These are phyloP conservation scores for Lutjanus erythropterus DNA, from an alignment of 2,113 vertebrate genomes.

Conservation along the genomic window DNA sequence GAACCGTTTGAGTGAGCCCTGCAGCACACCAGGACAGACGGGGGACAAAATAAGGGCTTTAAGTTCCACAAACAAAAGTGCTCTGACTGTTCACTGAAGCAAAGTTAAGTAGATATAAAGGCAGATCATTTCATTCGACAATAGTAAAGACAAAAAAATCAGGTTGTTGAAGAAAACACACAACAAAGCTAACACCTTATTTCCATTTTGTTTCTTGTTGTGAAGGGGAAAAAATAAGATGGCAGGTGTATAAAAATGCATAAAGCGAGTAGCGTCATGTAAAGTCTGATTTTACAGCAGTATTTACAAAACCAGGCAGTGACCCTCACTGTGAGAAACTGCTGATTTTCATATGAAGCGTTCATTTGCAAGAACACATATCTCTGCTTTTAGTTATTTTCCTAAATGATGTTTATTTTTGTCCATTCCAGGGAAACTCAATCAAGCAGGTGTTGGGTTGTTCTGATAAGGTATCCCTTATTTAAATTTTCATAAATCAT, in stretches of 20 bases:
- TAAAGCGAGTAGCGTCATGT: background rate
- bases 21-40: constrained; percentile 17
- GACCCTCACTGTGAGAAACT: constrained; percentile 67
- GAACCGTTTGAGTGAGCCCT: constrained; percentile 99
- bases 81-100: background rate
- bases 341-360: constrained; percentile 63
- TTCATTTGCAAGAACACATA: too few species aligned
- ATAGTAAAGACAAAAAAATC: constrained; percentile 8
- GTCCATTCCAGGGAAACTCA: too few species aligned
- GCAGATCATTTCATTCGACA: background rate
- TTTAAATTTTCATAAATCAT: too few species aligned
- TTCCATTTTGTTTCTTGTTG: background rate
- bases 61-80: background rate
- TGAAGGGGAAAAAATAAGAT: background rate
- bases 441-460: too few species aligned
- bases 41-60: background rate
- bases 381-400: too few species aligned
- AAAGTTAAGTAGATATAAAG: background rate
- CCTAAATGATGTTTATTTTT: too few species aligned
- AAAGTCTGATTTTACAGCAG: constrained; percentile 52
- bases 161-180: constrained; percentile 11
- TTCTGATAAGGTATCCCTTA: too few species aligned
- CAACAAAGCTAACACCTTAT: constrained; percentile 1
- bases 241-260: constrained; percentile 3
- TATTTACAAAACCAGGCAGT: constrained; percentile 72